A percentile compares a stretch with the other conserved stretches of the same genome.
Conservation (phyloP, 2,888 invertebrate species). For the Pyrochroa serraticornis region DNA sequence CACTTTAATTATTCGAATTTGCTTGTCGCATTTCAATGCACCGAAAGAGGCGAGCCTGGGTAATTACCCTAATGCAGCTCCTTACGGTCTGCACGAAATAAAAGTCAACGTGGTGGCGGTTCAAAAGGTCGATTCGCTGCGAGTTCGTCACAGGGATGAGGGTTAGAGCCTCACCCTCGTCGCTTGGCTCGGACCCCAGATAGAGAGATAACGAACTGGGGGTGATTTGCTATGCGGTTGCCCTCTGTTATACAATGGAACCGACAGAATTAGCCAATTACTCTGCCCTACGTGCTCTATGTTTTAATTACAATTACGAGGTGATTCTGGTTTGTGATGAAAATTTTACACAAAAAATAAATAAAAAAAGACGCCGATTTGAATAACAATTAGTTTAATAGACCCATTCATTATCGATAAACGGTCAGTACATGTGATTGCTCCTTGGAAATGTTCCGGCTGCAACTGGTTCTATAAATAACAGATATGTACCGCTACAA, state of each 20-base stretch:
- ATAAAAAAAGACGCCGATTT: conserved; percentile 17
- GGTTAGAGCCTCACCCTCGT: background rate
- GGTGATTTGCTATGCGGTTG: conserved; percentile 59
- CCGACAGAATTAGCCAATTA: conserved; percentile 59
- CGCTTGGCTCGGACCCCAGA: conserved; percentile 27
- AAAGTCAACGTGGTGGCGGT: background rate
- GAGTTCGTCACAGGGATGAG: background rate
- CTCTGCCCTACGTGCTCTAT: conserved; percentile 55
- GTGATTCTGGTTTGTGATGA: conserved; percentile 46
- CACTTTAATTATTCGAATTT: too few species aligned
- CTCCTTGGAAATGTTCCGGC: conserved; percentile 28
- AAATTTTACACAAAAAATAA: conserved; percentile 35
- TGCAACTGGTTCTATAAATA: conserved; percentile 29
- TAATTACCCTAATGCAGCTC: conserved; percentile 7
- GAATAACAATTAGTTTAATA: conserved; percentile 49
- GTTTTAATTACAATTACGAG: conserved; percentile 59
- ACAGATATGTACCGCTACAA: conserved; percentile 9
- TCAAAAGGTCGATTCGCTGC: background rate
- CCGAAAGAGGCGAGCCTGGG: too few species aligned
- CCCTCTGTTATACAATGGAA: conserved; percentile 58
- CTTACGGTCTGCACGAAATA: background rate
- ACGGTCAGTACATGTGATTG: conserved; percentile 42
- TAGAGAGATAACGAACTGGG: conserved; percentile 52
- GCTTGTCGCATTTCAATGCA: too few species aligned
- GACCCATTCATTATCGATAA: conserved; percentile 44